phyloP scores from a whole-genome alignment of 2,888 invertebrate genomes.

The Trachelus troglodyta region DNA sequence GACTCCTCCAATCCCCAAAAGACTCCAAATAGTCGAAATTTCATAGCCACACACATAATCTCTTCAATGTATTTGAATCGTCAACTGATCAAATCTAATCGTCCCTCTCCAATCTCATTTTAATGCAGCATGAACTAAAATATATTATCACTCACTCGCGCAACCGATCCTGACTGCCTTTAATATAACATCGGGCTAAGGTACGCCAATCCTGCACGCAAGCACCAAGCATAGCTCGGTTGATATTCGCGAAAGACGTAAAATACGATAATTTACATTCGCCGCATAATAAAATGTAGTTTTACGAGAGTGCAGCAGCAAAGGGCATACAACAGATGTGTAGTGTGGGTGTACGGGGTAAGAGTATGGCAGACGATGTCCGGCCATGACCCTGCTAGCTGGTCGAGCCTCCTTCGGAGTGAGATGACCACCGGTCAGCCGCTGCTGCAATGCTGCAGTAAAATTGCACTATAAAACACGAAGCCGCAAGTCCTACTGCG shows the following conservation, averaged over 20 bases:
- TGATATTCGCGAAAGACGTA: slow-evolving; percentile 30
- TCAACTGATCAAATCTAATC: neutral
- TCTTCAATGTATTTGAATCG: neutral
- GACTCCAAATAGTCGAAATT: neutral
- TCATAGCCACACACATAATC: neutral
- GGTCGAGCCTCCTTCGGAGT: slow-evolving; percentile 18
- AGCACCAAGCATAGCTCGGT: slow-evolving; percentile 1
- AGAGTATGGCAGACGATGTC: slow-evolving; percentile 63
- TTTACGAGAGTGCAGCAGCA: slow-evolving; percentile 44
- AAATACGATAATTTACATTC: slow-evolving; percentile 48
- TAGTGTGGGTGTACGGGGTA: slow-evolving; percentile 51
- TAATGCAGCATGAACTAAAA: neutral
- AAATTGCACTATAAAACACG: slow-evolving; percentile 36
- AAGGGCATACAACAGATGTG: slow-evolving; percentile 42
- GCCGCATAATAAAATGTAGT: slow-evolving; percentile 44
- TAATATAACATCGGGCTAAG: neutral
- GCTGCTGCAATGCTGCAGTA: slow-evolving; percentile 34
- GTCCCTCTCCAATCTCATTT: neutral
- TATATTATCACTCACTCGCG: neutral
- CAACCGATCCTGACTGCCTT: neutral
- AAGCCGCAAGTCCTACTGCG: slow-evolving; percentile 30
- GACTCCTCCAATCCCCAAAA: neutral
- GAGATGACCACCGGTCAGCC: slow-evolving; percentile 44
- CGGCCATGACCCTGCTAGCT: slow-evolving; percentile 63
- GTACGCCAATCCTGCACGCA: neutral